Evolutionary conservation across 2,113 vertebrate genomes (phyloP), one percentile per base, ranked within the genome.

Genomic region (Murina feae): DNA sequence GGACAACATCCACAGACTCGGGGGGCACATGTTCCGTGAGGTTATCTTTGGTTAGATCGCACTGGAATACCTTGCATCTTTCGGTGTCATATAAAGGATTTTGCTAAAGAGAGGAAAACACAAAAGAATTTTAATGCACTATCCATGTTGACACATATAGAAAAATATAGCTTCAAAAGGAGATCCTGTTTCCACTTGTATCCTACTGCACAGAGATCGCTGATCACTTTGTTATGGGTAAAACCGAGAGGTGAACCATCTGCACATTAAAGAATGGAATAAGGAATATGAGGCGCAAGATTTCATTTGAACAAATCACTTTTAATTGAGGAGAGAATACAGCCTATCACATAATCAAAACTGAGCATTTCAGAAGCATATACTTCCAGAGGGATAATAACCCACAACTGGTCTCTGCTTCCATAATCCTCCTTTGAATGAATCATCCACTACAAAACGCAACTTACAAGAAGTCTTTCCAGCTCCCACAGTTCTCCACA

Each of bases 11-110:
- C 92, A 99, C 98, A 1, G 98, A 98, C 63, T 98, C 98, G 75
- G 98, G 97, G 1, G 98, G 98, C 10, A 99, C 93, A 2, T 98
- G 98, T 51, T 98, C 96, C 49, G 98, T 97, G 94, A 99, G 98
- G 90, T 99, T 98, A 49, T 99, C 99, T 98, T 97, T 98, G 9
- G 99, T 99, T 82, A 99, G 98, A 94, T 99, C 99, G 95, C 99
- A 99, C 96, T 99, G 99, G 98, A 99, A 99, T 13, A 97, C 99
- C 93, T 98, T 97, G 97, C 99, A 99, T 88, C 98, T 98, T 90
- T 98, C 98, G 0, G 98, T 9, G 89, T 96, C 95, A 96, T 99
- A 99, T 6, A 99, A 97, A 86, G 98, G 96, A 93, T 99, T 99
- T 98, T 98, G 97, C 99, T 99, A 97, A 63, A 91, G 51, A 65